Evolutionary conservation across 2,888 invertebrate genomes (phyloP).

Genomic region (Microctonus aethiopoides): DNA sequence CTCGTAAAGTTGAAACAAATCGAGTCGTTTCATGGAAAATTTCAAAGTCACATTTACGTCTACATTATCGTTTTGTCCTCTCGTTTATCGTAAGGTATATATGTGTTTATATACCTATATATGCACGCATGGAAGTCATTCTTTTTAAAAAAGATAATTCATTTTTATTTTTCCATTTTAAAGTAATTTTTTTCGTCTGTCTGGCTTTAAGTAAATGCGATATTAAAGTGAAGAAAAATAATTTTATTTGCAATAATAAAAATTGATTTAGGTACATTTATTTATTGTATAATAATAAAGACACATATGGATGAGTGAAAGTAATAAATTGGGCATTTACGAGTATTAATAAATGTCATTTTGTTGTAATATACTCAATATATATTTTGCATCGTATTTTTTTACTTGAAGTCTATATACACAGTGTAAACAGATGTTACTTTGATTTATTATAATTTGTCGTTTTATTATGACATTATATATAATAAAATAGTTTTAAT

Average conservation of each 20-base stretch:
- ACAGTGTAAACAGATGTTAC: not conserved
- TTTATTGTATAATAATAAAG: not conserved
- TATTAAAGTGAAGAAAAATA: not conserved
- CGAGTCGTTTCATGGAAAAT: slow-evolving; percentile 5
- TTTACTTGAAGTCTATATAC: not conserved
- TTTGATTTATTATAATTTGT: not conserved
- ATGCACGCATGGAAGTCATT: not conserved
- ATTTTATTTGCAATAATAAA: not conserved
- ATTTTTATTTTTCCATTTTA: not conserved
- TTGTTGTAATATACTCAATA: not conserved
- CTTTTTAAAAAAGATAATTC: not conserved
- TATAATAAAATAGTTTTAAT: too few species aligned
- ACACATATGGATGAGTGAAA: not conserved
- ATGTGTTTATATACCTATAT: too few species aligned
- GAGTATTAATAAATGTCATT: not conserved
- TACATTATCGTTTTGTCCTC: slow-evolving; percentile 1
- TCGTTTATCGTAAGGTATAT: not conserved
- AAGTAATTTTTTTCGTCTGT: not conserved
- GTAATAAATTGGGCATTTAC: not conserved
- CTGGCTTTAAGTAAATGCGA: not conserved
- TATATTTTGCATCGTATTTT: not conserved
- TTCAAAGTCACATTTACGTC: slow-evolving; percentile 7
- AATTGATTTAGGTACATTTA: not conserved
- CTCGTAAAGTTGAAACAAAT: slow-evolving; percentile 9
- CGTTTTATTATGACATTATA: too few species aligned